Conservation (phyloP, 2,113 vertebrate species). For the Alethe castanea region DNA sequence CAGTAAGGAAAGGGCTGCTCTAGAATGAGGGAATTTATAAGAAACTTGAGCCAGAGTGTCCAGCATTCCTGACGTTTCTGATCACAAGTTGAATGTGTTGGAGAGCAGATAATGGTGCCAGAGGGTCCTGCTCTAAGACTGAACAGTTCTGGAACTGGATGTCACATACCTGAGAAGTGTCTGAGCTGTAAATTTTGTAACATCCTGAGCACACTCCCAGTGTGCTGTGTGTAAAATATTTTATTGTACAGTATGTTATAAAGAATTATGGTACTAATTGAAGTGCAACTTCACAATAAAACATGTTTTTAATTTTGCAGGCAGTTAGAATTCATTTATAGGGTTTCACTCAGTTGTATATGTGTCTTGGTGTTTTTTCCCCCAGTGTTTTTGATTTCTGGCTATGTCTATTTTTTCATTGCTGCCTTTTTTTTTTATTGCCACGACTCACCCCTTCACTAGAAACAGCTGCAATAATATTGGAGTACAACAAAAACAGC, state of each 20-base stretch:
- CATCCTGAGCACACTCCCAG: neutral
- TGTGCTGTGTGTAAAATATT: slow-evolving; percentile 48
- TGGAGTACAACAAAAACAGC: neutral
- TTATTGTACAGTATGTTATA: slow-evolving; percentile 66
- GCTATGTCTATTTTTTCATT: neutral
- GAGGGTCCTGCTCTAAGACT: neutral
- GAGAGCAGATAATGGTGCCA: neutral
- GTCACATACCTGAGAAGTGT: neutral
- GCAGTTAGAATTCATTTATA: neutral
- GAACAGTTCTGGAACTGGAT: neutral
- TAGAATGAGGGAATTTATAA: neutral
- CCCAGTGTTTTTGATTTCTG: neutral
- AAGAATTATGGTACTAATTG: slow-evolving; percentile 37
- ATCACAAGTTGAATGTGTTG: neutral
- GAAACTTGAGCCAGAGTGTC: neutral
- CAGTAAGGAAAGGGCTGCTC: neutral
- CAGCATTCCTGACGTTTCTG: neutral
- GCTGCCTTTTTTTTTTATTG: neutral
- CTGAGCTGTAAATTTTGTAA: slow-evolving; percentile 71
- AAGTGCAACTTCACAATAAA: slow-evolving; percentile 50
- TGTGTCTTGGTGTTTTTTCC: accelerated
- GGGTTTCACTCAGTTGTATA: neutral
- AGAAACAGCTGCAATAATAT: neutral
- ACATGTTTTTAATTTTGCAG: neutral
- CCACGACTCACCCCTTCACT: neutral